Evolutionary conservation across 1,140 invertebrate species (phyloP).

Genomic region (Lordiphosa clarofinis): DNA sequence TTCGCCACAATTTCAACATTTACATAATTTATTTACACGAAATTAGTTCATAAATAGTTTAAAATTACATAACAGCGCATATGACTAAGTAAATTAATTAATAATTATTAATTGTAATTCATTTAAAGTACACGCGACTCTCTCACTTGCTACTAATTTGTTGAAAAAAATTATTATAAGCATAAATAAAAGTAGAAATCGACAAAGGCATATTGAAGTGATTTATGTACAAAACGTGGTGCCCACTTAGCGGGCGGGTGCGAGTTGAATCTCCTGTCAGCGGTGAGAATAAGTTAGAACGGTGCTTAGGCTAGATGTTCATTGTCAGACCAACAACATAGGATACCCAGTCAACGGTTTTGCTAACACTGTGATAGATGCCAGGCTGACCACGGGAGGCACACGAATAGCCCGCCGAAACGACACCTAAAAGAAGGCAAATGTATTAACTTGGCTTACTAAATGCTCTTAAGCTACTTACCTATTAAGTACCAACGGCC

Average conservation of each 20-base stretch:
- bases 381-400: slow-evolving; percentile 94
- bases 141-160: slow-evolving; percentile 41
- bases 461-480: slow-evolving; percentile 5
- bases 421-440: slow-evolving; percentile 83
- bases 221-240: slow-evolving; percentile 39
- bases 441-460: neutral
- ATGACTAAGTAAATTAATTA: slow-evolving; percentile 71
- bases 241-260: slow-evolving; percentile 42
- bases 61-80: slow-evolving; percentile 78
- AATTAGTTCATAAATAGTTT: slow-evolving; percentile 75
- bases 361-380: slow-evolving; percentile 95
- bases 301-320: slow-evolving; percentile 49
- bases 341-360: slow-evolving; percentile 95
- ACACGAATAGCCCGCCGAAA: slow-evolving; percentile 95
- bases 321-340: slow-evolving; percentile 81
- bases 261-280: slow-evolving; percentile 12
- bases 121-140: slow-evolving; percentile 39
- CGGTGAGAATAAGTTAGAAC: slow-evolving; percentile 34
- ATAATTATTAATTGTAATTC: slow-evolving; percentile 47
- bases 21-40: slow-evolving; percentile 76
- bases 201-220: slow-evolving; percentile 39
- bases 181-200: slow-evolving; percentile 25
- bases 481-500: slow-evolving; percentile 92
- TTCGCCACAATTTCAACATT: slow-evolving; percentile 41
- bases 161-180: slow-evolving; percentile 24